Base-by-base conservation (phyloP, 2,888 invertebrate species). In the Torymus auratus region DNA sequence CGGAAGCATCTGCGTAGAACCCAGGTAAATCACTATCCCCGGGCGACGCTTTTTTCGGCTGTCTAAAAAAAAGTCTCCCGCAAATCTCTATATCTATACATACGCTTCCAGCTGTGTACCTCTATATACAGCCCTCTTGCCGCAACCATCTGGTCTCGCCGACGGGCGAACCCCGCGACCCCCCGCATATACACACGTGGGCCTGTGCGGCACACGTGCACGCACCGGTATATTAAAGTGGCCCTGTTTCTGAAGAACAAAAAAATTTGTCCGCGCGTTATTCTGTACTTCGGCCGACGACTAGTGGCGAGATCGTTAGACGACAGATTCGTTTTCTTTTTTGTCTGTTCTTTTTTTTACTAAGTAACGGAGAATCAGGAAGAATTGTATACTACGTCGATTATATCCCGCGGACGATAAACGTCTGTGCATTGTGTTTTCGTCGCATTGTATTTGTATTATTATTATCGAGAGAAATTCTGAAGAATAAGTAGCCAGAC, bases 101-200 rank as follows among this genome's bases (percentile, higher is more conserved):
- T 41, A 69, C 53, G 15, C 23, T 65, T 64, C 58, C 58, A 65
- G 23, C 64, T 60, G 70, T 77, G 68, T 61, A 61, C 17, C 23
- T n/a, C 55, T 41, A 41, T 41, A 41, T 41, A 41, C 41, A 20
- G 60, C 60, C 53, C 52, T 53, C 23, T 15, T 60, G 13, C 52
- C 23, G 50, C 60, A 55, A 41, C 53, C 62, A 69, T 76, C 62
- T 76, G 61, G 69, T 67, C 50, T 55, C 68, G 53, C 62, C 70
- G 28, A 15, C 15, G 17, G 28, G 50, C 61, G 20, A 41, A 52
- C 62, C 53, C 52, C 13, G 17, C 12, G 23, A 41, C 41, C 41
- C 41, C 41, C 41, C 41, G 41, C 41, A 41, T 41, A 7, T 41
- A 55, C 12, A 17, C 17, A 67, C 53, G 17, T 28, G 28, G 61